phyloP scores from a whole-genome alignment of 1,140 invertebrate species.

The Aphaenogaster rudis region DNA sequence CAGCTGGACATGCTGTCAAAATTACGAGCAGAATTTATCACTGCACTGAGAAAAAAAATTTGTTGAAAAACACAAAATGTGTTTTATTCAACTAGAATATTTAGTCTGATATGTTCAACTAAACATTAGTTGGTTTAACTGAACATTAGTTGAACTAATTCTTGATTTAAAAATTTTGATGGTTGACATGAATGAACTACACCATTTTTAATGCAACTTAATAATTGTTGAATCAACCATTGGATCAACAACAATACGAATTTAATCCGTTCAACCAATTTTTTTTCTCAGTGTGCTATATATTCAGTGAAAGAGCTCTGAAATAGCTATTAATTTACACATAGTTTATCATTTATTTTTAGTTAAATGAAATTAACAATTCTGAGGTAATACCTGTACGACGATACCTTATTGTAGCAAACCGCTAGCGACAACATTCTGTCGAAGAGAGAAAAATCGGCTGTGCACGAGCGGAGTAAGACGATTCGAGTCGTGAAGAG shows the following conservation, averaged over 20 bases:
- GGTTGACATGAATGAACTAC: too few relatives aligned
- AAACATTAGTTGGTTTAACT: too few relatives aligned
- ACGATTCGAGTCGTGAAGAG: constrained; percentile 67
- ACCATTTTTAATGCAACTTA: too few relatives aligned
- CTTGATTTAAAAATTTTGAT: too few relatives aligned
- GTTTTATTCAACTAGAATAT: too few relatives aligned
- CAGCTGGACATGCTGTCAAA: neutral
- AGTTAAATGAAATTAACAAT: neutral
- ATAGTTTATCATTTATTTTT: neutral
- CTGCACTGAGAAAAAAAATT: too few relatives aligned
- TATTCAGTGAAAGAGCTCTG: neutral
- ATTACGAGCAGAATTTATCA: neutral
- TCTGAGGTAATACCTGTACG: neutral
- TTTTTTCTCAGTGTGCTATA: neutral
- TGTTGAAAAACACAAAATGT: too few relatives aligned
- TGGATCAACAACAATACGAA: too few relatives aligned
- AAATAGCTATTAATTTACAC: neutral
- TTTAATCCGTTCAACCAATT: too few relatives aligned
- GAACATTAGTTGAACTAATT: too few relatives aligned
- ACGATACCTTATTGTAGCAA: neutral
- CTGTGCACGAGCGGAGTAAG: constrained; percentile 1
- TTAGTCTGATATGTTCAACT: too few relatives aligned
- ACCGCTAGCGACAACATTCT: neutral
- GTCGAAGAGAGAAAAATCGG: neutral
- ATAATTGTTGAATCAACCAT: too few relatives aligned